These are phyloP conservation scores for Sinosuthora webbiana DNA, from an alignment of 2,113 vertebrate species.

Conservation along the genomic window DNA sequence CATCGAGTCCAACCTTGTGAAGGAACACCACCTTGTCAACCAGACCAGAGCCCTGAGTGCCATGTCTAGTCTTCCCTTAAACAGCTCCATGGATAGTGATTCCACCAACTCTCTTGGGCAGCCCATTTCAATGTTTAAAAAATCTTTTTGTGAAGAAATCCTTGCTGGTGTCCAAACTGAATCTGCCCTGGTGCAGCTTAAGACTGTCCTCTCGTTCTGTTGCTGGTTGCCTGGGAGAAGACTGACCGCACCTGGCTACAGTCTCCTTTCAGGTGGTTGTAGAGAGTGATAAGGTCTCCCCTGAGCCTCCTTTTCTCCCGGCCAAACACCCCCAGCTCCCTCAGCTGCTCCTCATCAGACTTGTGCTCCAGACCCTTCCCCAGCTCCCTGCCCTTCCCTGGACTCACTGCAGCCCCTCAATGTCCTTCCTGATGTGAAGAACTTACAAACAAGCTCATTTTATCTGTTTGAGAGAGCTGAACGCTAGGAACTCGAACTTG, in stretches of 20 bases:
- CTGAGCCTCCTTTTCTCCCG: neutral
- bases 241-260: accelerated
- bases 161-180: neutral
- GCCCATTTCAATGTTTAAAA: neutral
- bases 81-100: neutral
- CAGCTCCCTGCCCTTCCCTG: neutral
- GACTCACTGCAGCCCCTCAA: neutral
- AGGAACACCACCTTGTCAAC: accelerated
- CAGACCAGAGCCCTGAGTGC: neutral
- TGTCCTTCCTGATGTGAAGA: neutral
- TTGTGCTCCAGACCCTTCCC: neutral
- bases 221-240: too few species aligned
- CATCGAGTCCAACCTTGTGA: neutral
- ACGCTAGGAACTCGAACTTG: accelerated
- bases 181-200: neutral
- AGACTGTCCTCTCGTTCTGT: neutral
- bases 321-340: neutral
- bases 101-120: neutral
- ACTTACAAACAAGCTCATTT: neutral
- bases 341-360: neutral
- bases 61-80: neutral
- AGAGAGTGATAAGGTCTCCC: accelerated
- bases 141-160: neutral
- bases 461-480: neutral
- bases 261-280: accelerated